Evolutionary conservation across 2,888 invertebrate genomes (phyloP).

Genomic region (Chrysolina americana): DNA sequence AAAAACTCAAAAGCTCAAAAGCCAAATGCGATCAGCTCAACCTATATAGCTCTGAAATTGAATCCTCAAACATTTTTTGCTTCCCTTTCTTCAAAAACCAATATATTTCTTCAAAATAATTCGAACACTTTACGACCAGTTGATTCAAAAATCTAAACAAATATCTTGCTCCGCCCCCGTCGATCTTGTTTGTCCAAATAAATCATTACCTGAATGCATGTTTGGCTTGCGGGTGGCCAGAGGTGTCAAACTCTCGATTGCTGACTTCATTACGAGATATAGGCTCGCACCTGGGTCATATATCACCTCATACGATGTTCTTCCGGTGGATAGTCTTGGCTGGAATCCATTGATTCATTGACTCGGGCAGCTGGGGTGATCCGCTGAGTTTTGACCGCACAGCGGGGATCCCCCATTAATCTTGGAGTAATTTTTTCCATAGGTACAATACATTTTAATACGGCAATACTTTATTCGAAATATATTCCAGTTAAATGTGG

Average conservation of each 20-base stretch:
- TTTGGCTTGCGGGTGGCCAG: conserved; percentile 66
- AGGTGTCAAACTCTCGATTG: conserved; percentile 62
- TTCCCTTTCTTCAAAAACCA: too few species aligned
- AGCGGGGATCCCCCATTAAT: background rate
- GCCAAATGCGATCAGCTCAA: too few species aligned
- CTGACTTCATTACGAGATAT: conserved; percentile 65
- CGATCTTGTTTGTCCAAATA: conserved; percentile 55
- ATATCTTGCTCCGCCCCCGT: background rate
- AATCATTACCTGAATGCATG: conserved; percentile 63
- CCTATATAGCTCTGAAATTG: too few species aligned
- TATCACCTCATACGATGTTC: conserved; percentile 55
- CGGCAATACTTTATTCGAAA: background rate
- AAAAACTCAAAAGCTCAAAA: too few species aligned
- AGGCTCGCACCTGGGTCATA: conserved; percentile 63
- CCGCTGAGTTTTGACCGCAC: conserved; percentile 1
- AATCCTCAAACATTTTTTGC: too few species aligned
- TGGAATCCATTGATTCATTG: conserved; percentile 28
- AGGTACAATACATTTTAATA: background rate
- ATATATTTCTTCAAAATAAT: too few species aligned
- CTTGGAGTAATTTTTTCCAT: background rate
- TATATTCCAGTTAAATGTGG: too few species aligned
- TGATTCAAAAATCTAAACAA: conserved; percentile 29
- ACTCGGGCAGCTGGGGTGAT: conserved; percentile 31
- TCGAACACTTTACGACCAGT: background rate
- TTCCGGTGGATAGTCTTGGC: conserved; percentile 50